Evolutionary conservation across 2,797 vertebrate genomes (phyloP).

Genomic region (Dendrocincla tyrannina): DNA sequence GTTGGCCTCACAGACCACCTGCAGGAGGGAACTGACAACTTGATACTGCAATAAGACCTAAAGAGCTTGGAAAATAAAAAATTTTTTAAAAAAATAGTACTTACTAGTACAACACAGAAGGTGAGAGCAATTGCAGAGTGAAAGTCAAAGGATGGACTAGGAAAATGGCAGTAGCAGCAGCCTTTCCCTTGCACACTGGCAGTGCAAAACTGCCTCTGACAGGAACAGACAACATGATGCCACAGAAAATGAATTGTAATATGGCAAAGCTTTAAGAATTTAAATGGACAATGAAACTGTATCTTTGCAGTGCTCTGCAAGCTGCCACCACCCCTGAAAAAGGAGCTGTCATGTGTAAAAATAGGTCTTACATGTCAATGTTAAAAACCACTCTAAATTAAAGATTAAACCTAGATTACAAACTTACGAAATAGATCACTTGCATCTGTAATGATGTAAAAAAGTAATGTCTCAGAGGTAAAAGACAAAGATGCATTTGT

Average conservation of each 20-base stretch:
- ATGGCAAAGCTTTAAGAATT: neutral
- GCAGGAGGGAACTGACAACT: neutral
- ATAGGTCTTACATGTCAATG: neutral
- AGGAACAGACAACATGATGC: neutral
- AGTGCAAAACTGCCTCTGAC: conserved; percentile 4
- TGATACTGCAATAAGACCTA: neutral
- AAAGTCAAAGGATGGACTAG: conserved; percentile 9
- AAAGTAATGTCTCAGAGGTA: neutral
- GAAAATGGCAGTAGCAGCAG: conserved; percentile 1
- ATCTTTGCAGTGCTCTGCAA: neutral
- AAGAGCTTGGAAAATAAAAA: neutral
- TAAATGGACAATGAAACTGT: neutral
- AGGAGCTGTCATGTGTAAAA: neutral
- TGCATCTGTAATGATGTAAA: neutral
- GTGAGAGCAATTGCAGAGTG: neutral
- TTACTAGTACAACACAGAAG: neutral
- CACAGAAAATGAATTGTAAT: neutral
- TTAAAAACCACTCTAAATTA: neutral
- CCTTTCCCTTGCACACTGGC: neutral
- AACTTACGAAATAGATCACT: neutral
- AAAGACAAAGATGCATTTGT: neutral
- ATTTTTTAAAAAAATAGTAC: neutral
- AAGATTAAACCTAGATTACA: neutral
- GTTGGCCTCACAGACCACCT: neutral
- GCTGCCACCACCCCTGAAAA: neutral